Evolutionary conservation across 2,888 invertebrate genomes (phyloP).

Genomic region (Ectemnius cavifrons): DNA sequence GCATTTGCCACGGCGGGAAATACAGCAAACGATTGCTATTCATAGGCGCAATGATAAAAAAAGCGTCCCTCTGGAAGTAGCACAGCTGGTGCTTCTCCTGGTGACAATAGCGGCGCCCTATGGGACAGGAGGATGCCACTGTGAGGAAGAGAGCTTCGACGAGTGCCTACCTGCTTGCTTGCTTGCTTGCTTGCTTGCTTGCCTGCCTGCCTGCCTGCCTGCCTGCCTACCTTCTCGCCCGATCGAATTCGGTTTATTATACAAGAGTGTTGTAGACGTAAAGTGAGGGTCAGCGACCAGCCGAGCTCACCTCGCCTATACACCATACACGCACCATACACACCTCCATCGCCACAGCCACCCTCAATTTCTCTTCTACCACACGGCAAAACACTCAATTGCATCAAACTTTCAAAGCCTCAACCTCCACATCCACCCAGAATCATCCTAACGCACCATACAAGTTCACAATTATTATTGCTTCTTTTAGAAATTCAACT

Average conservation of each 20-base stretch:
- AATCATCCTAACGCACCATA: too few relatives aligned
- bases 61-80: slow-evolving; percentile 13
- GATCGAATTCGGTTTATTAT: slow-evolving; percentile 78
- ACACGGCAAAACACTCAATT: too few relatives aligned
- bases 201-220: too few relatives aligned
- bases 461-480: too few relatives aligned
- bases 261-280: slow-evolving; percentile 68
- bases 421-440: too few relatives aligned
- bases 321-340: slow-evolving; percentile 1
- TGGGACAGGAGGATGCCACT: slow-evolving; percentile 10
- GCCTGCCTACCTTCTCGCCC: slow-evolving; percentile 39
- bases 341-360: too few relatives aligned
- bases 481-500: too few relatives aligned
- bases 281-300: slow-evolving; percentile 76
- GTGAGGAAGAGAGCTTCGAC: slow-evolving; percentile 42
- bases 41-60: not conserved
- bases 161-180: slow-evolving; percentile 40
- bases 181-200: too few relatives aligned
- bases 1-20: not conserved
- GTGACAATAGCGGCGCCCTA: slow-evolving; percentile 27
- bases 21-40: slow-evolving; percentile 1
- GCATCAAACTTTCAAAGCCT: too few relatives aligned
- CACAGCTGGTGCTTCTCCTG: slow-evolving; percentile 18
- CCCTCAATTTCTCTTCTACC: too few relatives aligned
- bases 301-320: slow-evolving; percentile 51